Base-by-base conservation (phyloP, 2,888 invertebrate genomes). In the Dione vanillae region DNA sequence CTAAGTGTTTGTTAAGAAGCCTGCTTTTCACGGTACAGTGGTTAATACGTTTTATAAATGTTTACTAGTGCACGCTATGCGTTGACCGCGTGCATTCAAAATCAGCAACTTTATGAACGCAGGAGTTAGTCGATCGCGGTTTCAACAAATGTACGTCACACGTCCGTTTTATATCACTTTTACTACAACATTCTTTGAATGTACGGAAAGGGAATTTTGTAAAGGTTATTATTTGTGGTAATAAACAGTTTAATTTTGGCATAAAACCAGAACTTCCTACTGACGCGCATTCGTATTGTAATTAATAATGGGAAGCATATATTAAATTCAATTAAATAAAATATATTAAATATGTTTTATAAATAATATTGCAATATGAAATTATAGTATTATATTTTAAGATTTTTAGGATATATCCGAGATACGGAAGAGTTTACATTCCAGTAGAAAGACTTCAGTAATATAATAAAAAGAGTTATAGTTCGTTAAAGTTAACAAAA, bases 21-120 rank as follows among this genome's bases (percentile, higher is more conserved):
- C 86, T 82, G 86, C 72, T 89, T 91, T 91, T 88, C 89, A 92
- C 90, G 91, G 87, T 87, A 90, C 86, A 79, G 79, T 88, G 88
- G 76, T 54, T 79, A 80, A 82, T 87, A 85, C 88, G 85, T 86
- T 89, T 84, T 82, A 84, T 84, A 85, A 88, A 89, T 86, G 82
- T 78, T 79, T 78, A 78, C 76, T 75, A 72, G 67, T 72, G 78
- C 76, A 73, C 76, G 69, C 71, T 73, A 71, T 75, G 78, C 78
- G 73, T 71, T 67, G 72, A 77, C 80, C 77, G 79, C 74, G 71
- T 78, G 78, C 77, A 75, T 74, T 77, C 76, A 75, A 75, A 73
- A 72, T 70, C 75, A 71, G 74, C 52, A 76, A 69, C 76, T 77
- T 77, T 78, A 78, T 78, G 76, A 73, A 70, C 69, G 68, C 71